Evolutionary conservation across 1,140 invertebrate species (phyloP).

Genomic region (Drosophila pruinosa): DNA sequence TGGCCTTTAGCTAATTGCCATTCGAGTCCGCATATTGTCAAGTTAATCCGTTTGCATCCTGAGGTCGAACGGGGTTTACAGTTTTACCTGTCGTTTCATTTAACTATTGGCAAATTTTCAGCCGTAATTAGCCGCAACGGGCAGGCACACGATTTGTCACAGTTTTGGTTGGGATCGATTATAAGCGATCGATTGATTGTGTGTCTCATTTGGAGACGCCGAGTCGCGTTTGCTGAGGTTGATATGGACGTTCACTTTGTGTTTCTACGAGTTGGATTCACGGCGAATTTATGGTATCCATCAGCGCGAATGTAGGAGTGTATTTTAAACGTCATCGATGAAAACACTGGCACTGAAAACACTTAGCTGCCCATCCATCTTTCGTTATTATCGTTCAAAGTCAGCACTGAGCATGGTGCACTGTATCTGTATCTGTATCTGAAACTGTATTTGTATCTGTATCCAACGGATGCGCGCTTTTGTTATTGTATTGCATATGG

Average conservation of each 20-base stretch:
- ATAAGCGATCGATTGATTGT: background rate
- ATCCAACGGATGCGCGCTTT: constrained; percentile 53
- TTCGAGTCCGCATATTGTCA: constrained; percentile 19
- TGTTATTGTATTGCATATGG: constrained; percentile 3
- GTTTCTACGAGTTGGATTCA: constrained; percentile 34
- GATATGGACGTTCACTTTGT: too few relatives aligned
- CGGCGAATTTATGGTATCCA: constrained; percentile 42
- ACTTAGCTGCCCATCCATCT: constrained; percentile 72
- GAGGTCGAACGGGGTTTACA: constrained; percentile 17
- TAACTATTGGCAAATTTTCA: constrained; percentile 35
- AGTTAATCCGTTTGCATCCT: constrained; percentile 61
- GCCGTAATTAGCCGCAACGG: constrained; percentile 47
- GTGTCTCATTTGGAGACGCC: constrained; percentile 6
- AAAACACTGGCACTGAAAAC: constrained; percentile 53
- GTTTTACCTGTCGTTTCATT: constrained; percentile 38
- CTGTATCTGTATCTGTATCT: constrained; percentile 27
- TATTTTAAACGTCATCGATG: constrained; percentile 68
- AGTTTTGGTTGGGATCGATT: constrained; percentile 25
- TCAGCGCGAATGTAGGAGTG: constrained; percentile 33
- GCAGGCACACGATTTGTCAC: constrained; percentile 48
- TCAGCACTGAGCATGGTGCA: constrained; percentile 20
- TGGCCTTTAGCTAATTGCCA: constrained; percentile 29
- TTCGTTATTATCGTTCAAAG: constrained; percentile 50
- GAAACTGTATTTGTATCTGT: constrained; percentile 24
- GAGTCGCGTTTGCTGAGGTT: background rate